phyloP scores from a whole-genome alignment of 2,113 vertebrate species.

The Dicrurus megarhynchus region DNA sequence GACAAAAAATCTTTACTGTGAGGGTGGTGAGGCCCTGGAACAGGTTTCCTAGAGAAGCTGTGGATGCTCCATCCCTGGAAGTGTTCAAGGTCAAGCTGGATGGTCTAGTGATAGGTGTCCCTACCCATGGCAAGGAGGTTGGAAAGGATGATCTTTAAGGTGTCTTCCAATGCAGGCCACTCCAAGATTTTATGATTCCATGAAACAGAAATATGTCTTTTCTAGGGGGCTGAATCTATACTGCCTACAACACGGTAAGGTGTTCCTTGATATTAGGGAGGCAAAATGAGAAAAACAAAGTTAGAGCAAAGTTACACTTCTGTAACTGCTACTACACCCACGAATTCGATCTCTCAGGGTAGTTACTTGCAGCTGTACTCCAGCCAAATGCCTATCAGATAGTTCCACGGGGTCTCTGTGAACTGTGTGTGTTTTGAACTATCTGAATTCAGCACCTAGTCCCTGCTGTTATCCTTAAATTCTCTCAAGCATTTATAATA shows the following conservation, averaged over 20 bases:
- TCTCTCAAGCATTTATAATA: neutral
- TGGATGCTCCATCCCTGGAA: neutral
- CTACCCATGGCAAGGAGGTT: neutral
- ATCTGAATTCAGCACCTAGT: neutral
- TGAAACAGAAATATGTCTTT: neutral
- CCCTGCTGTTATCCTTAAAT: neutral
- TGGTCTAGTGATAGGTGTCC: neutral
- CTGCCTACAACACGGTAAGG: neutral
- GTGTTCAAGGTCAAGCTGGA: neutral
- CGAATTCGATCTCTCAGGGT: rapidly evolving
- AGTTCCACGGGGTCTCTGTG: neutral
- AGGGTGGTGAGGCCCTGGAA: neutral
- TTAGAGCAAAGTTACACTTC: neutral
- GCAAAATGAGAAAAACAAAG: neutral
- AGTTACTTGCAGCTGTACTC: neutral
- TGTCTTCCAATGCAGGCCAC: neutral
- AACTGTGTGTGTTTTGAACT: neutral
- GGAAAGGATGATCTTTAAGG: neutral
- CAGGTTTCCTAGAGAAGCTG: neutral
- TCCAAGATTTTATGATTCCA: too few species aligned
- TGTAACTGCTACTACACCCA: neutral
- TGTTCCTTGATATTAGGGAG: neutral
- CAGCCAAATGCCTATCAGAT: neutral
- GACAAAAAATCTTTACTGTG: neutral
- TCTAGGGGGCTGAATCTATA: neutral